Conservation (phyloP, 2,888 invertebrate genomes). For the Theristus sp. region DNA sequence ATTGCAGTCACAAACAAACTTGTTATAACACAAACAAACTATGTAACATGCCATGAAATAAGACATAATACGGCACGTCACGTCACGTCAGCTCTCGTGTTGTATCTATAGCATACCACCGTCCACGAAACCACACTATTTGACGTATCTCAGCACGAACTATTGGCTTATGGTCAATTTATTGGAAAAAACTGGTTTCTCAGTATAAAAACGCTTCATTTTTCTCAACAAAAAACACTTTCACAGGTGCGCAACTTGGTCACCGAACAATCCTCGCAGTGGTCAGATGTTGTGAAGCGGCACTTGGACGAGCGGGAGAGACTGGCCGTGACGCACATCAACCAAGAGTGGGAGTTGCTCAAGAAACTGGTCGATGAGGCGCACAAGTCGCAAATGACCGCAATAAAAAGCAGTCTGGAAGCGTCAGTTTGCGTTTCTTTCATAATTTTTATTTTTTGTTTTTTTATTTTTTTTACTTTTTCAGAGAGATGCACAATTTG, state of each 20-base stretch:
- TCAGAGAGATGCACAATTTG: background rate
- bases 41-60: no score
- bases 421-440: constrained; percentile 37
- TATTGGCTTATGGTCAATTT: no score
- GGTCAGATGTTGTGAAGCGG: constrained; percentile 69
- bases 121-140: no score
- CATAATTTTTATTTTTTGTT: background rate
- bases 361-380: constrained; percentile 59
- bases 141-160: no score
- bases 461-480: no score
- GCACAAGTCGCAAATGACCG: constrained; percentile 66
- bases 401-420: constrained; percentile 70
- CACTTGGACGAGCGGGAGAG: constrained; percentile 56
- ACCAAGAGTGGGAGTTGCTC: constrained; percentile 41
- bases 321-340: constrained; percentile 47
- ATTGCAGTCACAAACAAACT: no score
- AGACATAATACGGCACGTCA: no score
- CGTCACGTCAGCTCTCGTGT: no score
- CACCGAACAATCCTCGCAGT: constrained; percentile 74
- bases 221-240: background rate
- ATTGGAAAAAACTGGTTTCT: background rate
- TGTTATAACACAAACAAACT: no score
- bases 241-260: constrained; percentile 45
- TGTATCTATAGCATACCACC: no score
- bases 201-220: background rate